A percentile compares a stretch with the other conserved stretches of the same genome.
phyloP scores from a whole-genome alignment of 2,888 invertebrate species.

The Carpatolechia fugitivella region DNA sequence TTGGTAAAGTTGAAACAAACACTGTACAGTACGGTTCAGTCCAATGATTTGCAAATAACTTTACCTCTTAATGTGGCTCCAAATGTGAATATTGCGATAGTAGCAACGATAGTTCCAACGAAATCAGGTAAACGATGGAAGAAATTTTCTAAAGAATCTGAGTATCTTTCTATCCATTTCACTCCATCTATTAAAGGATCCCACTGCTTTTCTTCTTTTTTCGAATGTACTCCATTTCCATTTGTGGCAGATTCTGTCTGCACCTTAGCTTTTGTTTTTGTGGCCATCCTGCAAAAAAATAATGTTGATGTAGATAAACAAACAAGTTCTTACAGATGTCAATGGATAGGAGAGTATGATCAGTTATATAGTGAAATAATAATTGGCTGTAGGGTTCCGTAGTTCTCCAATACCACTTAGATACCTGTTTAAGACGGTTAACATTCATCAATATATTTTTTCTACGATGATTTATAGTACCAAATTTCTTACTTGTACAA shows the following conservation, averaged over 20 bases:
- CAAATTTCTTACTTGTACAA: too few relatives aligned
- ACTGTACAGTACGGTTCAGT: too few relatives aligned
- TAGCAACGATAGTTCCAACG: conserved; percentile 76
- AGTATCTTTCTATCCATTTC: conserved; percentile 81
- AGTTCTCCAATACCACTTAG: too few relatives aligned
- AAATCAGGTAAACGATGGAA: conserved; percentile 78
- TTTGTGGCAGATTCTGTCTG: conserved; percentile 16
- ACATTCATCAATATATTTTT: too few relatives aligned
- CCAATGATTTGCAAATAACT: not conserved
- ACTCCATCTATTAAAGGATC: conserved; percentile 79
- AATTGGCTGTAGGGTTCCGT: too few relatives aligned
- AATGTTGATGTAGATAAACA: too few relatives aligned
- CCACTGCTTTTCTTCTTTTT: conserved; percentile 48
- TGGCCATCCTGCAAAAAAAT: not conserved
- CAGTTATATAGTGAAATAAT: too few relatives aligned
- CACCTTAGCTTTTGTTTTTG: conserved; percentile 12
- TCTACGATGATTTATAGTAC: too few relatives aligned
- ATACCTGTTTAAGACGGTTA: too few relatives aligned
- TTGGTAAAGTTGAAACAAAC: too few relatives aligned
- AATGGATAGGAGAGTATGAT: too few relatives aligned
- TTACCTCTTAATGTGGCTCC: conserved; percentile 82
- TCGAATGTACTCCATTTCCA: conserved; percentile 11
- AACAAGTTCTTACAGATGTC: too few relatives aligned
- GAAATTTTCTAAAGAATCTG: conserved; percentile 71
- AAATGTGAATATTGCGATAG: conserved; percentile 80